Evolutionary conservation across 1,140 invertebrate species (phyloP).

Genomic region (Brachionus sp.): DNA sequence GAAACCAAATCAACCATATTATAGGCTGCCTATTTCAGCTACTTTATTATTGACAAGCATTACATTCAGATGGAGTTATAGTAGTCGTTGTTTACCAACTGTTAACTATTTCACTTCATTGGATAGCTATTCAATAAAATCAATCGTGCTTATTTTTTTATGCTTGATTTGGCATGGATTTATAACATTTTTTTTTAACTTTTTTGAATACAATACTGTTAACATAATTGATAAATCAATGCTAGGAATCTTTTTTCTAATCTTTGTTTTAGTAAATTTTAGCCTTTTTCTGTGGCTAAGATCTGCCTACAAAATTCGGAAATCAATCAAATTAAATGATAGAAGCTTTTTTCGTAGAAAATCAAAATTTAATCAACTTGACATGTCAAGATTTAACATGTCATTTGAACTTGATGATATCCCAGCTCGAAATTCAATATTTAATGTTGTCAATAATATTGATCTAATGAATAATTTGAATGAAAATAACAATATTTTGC

Average conservation of each 20-base stretch:
- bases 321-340: not conserved
- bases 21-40: slow-evolving; percentile 55
- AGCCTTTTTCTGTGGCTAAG: not conserved
- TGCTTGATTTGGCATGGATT: slow-evolving; percentile 14
- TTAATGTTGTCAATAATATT: not conserved
- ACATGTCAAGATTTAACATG: not conserved
- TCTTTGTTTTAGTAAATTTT: not conserved
- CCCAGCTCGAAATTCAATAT: not conserved
- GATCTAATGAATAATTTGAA: not conserved
- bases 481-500: not conserved
- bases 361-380: not conserved
- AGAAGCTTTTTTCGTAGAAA: not conserved
- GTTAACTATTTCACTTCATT: slow-evolving; percentile 56
- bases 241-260: not conserved
- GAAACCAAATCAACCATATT: slow-evolving; percentile 53
- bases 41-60: slow-evolving; percentile 54
- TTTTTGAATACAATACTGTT: not conserved
- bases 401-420: not conserved
- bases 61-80: slow-evolving; percentile 58
- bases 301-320: not conserved
- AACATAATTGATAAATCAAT: not conserved
- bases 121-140: not conserved
- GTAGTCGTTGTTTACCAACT: slow-evolving; percentile 56
- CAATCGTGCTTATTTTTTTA: not conserved
- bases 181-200: not conserved